A percentile compares a stretch with the other conserved stretches of the same genome.
phyloP scores from a whole-genome alignment of 2,113 vertebrate genomes.

The Pseudopipra pipra region DNA sequence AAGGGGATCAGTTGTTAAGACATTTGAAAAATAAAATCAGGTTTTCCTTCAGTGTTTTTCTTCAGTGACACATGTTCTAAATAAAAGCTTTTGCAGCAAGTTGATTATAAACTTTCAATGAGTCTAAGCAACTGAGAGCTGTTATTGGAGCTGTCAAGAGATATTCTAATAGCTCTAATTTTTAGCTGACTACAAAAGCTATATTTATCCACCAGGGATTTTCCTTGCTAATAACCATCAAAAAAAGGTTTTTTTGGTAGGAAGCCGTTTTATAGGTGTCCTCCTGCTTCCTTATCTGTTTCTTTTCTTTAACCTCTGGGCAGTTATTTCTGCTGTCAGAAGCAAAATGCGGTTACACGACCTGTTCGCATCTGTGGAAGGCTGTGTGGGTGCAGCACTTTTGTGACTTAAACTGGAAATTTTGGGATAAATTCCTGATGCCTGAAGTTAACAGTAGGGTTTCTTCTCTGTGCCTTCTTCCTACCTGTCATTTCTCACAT shows the following conservation, averaged over 20 bases:
- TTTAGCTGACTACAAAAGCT: neutral
- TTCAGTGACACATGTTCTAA: neutral
- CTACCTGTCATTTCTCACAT: neutral
- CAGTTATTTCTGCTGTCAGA: neutral
- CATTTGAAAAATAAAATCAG: constrained; percentile 6
- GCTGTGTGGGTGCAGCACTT: neutral
- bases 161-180: neutral
- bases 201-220: neutral
- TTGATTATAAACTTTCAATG: neutral
- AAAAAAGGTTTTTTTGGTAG: neutral
- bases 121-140: neutral
- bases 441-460: neutral
- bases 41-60: neutral
- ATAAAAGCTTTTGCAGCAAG: constrained; percentile 6
- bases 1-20: constrained; percentile 34
- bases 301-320: neutral
- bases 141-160: neutral
- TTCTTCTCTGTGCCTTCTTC: neutral
- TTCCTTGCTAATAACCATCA: neutral
- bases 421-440: neutral
- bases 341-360: neutral
- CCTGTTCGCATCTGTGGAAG: neutral
- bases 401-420: neutral
- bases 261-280: neutral
- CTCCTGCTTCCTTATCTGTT: neutral